A percentile compares a stretch with the other conserved stretches of the same genome.
phyloP scores from a whole-genome alignment of 2,888 invertebrate genomes.

The Cryptocephalus moraei region DNA sequence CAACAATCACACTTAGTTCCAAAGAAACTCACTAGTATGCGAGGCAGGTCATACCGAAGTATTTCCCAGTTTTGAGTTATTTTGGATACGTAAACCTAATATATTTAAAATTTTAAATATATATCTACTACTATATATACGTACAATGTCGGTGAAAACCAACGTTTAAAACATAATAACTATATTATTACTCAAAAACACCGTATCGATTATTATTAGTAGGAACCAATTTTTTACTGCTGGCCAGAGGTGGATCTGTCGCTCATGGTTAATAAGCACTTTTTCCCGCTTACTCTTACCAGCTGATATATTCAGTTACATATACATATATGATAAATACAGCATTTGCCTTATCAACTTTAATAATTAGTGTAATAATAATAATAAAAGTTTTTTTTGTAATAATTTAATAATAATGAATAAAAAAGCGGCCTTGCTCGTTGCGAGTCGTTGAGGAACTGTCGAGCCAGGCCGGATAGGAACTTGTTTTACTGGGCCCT shows the following conservation, averaged over 20 bases:
- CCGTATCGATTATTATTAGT: slow-evolving; percentile 42
- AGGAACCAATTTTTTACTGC: slow-evolving; percentile 39
- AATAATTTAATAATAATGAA: slow-evolving; percentile 40
- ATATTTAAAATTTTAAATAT: slow-evolving; percentile 41
- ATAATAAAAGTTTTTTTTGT: slow-evolving; percentile 34
- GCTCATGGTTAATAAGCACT: slow-evolving; percentile 9
- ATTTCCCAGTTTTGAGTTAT: slow-evolving; percentile 43
- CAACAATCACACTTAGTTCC: slow-evolving; percentile 69
- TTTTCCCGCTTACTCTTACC: slow-evolving; percentile 24
- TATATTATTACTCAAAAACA: slow-evolving; percentile 40
- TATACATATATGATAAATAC: slow-evolving; percentile 41
- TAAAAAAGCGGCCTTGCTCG: slow-evolving; percentile 38
- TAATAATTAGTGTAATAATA: slow-evolving; percentile 38
- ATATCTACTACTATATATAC: slow-evolving; percentile 42
- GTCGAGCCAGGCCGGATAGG: slow-evolving; percentile 36
- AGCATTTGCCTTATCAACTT: slow-evolving; percentile 40
- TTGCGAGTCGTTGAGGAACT: slow-evolving; percentile 37
- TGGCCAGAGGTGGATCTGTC: slow-evolving; percentile 26
- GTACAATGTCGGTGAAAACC: slow-evolving; percentile 40
- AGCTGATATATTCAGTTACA: slow-evolving; percentile 38
- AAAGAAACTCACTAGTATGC: slow-evolving; percentile 68
- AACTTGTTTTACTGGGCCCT: slow-evolving; percentile 42
- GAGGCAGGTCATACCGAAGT: slow-evolving; percentile 52
- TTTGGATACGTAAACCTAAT: slow-evolving; percentile 44
- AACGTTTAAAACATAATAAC: slow-evolving; percentile 40